Base-by-base conservation (phyloP, 2,797 vertebrate genomes). In the Takifugu ocellatus region DNA sequence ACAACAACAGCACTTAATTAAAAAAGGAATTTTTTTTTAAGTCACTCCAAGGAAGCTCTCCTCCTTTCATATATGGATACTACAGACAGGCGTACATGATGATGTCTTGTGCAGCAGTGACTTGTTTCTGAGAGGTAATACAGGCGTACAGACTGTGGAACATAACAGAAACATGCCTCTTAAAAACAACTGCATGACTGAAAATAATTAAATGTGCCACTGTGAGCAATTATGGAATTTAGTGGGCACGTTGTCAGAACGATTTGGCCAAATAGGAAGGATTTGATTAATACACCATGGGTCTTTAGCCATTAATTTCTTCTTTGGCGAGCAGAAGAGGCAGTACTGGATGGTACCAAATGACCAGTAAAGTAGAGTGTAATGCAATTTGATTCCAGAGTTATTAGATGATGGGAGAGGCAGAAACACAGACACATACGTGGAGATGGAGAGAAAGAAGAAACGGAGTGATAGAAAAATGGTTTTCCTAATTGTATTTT, bases 201-300 rank as follows among this genome's bases (percentile, higher is more conserved):
- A 39, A 39, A 39, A 39, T 1, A 39, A 39, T 39, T 21, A 46
- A n/a, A 46, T n/a, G 44, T 21, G 44, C 17, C 44, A 46, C 9
- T 46, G 16, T 46, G 44, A 21, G 44, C 44, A n/a, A 46, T 46
- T 46, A 46, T 46, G 61, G 64, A 84, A 86, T 88, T 87, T 87
- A 84, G 72, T 76, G 71, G 74, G 72, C 78, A 84, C 73, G 86
- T 76, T 84, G 87, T 85, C 84, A 85, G 78, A 90, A 86, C 78
- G 74, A 90, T 89, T 86, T 87, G 74, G 75, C 82, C 69, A 73
- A 59, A 78, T 58, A 82, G 78, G 79, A 83, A 79, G 82, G 74
- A 90, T 89, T 90, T 46, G 84, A 84, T 90, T 87, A 90, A 85
- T 83, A 77, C 69, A 86, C 79, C 77, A 82, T 63, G 81, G 85